phyloP scores from a whole-genome alignment of 2,888 invertebrate species.

The Lutraria lutraria region DNA sequence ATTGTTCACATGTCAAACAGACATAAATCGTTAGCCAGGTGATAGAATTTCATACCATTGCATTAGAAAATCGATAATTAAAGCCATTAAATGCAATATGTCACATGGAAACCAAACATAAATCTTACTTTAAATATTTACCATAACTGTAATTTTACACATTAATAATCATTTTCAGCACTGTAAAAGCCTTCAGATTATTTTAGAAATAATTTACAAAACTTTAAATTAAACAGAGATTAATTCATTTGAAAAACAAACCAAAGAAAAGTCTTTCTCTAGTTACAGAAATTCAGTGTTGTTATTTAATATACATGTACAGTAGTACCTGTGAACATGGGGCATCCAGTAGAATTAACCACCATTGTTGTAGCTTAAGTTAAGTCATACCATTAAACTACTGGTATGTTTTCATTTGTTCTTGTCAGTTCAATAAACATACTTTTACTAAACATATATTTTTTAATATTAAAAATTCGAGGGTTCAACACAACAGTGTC shows the following conservation, averaged over 20 bases:
- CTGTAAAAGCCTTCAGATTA: neutral
- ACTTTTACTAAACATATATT: too few species aligned
- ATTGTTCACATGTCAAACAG: neutral
- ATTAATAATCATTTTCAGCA: conserved; percentile 5
- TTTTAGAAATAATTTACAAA: neutral
- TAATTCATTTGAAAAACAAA: neutral
- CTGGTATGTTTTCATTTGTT: too few species aligned
- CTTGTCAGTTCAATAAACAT: too few species aligned
- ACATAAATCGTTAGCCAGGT: neutral
- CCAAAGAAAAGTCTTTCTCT: neutral
- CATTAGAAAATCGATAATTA: neutral
- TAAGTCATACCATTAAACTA: too few species aligned
- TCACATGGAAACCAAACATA: neutral
- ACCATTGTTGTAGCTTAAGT: too few species aligned
- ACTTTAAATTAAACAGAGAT: neutral
- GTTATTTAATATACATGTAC: too few species aligned
- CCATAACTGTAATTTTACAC: neutral
- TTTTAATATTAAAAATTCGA: too few species aligned
- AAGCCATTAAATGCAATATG: neutral
- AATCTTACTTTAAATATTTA: neutral
- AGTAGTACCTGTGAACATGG: too few species aligned
- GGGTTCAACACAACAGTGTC: too few species aligned
- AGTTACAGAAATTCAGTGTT: neutral
- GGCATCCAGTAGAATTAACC: too few species aligned
- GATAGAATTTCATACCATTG: conserved; percentile 8